phyloP scores from a whole-genome alignment of 1,140 invertebrate species.

The Nautilus pompilius region DNA sequence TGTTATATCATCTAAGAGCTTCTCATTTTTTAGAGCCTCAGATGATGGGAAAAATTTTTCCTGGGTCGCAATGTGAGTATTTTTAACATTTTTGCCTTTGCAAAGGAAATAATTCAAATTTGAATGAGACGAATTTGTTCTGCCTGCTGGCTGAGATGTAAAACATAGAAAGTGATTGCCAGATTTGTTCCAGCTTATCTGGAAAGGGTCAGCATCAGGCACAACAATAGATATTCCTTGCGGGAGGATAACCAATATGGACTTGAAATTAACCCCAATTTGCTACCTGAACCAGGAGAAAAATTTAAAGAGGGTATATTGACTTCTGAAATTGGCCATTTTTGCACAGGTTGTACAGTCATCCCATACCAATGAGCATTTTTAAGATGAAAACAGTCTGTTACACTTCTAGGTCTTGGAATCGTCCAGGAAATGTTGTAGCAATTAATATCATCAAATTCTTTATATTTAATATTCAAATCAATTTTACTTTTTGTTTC shows the following conservation, averaged over 20 bases:
- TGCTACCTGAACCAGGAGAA: conserved; percentile 7
- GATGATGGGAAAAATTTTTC: not conserved
- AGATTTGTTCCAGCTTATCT: conserved; percentile 35
- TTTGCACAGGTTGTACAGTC: conserved; percentile 21
- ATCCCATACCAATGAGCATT: conserved; percentile 37
- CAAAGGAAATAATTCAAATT: conserved; percentile 40
- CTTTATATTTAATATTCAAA: not conserved
- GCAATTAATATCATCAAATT: conserved; percentile 23
- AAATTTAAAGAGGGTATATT: conserved; percentile 18
- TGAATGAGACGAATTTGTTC: not conserved
- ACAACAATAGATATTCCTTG: conserved; percentile 44
- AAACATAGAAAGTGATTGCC: conserved; percentile 23
- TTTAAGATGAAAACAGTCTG: conserved; percentile 43
- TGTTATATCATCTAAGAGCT: conserved; percentile 15
- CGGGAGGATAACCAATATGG: conserved; percentile 51
- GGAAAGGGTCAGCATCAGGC: conserved; percentile 34
- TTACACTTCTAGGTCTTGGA: conserved; percentile 17
- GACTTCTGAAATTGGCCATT: conserved; percentile 30
- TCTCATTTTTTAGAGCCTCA: conserved; percentile 3
- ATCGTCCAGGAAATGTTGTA: conserved; percentile 44
- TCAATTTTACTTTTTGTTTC: not conserved
- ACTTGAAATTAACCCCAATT: conserved; percentile 33
- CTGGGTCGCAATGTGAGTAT: not conserved
- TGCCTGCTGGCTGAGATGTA: conserved; percentile 12
- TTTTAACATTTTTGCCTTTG: conserved; percentile 24